These are phyloP conservation scores for Barnardius zonarius DNA, from an alignment of 2,113 vertebrate genomes.

Conservation along the genomic window DNA sequence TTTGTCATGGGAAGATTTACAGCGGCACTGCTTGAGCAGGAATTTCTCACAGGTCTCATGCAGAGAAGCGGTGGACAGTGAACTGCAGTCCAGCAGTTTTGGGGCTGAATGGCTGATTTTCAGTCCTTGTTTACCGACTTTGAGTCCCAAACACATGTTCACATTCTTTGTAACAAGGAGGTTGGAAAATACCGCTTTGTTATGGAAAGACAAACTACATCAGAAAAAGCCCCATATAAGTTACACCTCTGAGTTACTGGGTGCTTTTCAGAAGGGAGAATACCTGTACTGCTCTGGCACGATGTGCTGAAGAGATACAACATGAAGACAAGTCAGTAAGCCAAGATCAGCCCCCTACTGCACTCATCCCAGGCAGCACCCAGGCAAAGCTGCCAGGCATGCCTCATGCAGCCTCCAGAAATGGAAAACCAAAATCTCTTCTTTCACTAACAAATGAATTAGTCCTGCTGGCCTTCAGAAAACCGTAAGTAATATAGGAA, in stretches of 20 bases:
- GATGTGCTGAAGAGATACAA: background rate
- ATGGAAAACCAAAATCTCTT: background rate
- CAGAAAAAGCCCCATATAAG: background rate
- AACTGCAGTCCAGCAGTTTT: accelerated
- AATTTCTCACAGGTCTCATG: accelerated
- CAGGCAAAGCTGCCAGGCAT: accelerated
- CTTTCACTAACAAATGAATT: background rate
- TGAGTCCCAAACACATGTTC: background rate
- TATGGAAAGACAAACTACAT: background rate
- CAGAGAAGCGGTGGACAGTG: background rate
- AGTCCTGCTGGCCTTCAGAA: background rate
- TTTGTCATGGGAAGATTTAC: accelerated
- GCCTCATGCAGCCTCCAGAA: background rate
- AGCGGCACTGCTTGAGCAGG: accelerated
- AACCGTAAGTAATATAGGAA: background rate
- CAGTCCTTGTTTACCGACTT: background rate
- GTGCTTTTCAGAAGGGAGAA: background rate
- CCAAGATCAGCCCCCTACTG: accelerated
- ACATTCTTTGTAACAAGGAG: accelerated
- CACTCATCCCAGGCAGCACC: background rate
- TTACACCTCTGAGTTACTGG: background rate
- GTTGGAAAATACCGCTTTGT: background rate
- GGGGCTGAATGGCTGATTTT: background rate
- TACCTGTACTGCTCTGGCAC: background rate
- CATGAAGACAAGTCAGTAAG: background rate